Evolutionary conservation across 2,888 invertebrate genomes (phyloP).

Genomic region (Tortricodes alternella): DNA sequence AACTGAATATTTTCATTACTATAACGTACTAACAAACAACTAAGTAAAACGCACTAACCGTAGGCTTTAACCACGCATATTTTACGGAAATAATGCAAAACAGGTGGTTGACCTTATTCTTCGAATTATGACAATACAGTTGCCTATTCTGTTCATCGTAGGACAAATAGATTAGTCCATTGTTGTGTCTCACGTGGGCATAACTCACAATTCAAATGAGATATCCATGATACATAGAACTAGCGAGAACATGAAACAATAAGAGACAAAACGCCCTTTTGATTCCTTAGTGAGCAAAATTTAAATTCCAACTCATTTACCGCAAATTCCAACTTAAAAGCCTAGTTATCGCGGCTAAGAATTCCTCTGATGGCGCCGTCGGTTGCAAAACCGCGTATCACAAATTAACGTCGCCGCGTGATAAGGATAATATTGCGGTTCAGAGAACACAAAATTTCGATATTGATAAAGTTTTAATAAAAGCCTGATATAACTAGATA

Average conservation of each 20-base stretch:
- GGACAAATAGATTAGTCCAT: constrained; percentile 23
- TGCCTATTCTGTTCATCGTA: constrained; percentile 19
- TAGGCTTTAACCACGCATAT: neutral
- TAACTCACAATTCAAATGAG: constrained; percentile 27
- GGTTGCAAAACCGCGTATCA: constrained; percentile 5
- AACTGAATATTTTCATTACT: constrained; percentile 8
- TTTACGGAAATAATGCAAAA: constrained; percentile 24
- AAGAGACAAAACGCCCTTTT: neutral
- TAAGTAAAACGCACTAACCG: neutral
- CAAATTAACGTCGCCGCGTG: neutral
- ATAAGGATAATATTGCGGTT: constrained; percentile 15
- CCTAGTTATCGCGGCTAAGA: neutral
- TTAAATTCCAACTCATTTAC: neutral
- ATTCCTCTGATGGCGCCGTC: constrained; percentile 9
- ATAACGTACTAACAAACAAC: neutral
- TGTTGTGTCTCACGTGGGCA: constrained; percentile 26
- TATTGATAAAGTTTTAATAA: constrained; percentile 23
- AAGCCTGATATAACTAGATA: constrained; percentile 16
- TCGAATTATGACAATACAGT: constrained; percentile 24
- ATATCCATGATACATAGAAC: neutral
- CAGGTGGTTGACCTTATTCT: constrained; percentile 26
- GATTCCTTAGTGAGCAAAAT: neutral
- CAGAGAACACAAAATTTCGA: constrained; percentile 7
- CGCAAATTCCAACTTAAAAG: neutral
- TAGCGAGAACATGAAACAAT: neutral